Evolutionary conservation across 2,888 invertebrate genomes (phyloP), one percentile per base, ranked within the genome.

Genomic region (Ophion slaviceki): DNA sequence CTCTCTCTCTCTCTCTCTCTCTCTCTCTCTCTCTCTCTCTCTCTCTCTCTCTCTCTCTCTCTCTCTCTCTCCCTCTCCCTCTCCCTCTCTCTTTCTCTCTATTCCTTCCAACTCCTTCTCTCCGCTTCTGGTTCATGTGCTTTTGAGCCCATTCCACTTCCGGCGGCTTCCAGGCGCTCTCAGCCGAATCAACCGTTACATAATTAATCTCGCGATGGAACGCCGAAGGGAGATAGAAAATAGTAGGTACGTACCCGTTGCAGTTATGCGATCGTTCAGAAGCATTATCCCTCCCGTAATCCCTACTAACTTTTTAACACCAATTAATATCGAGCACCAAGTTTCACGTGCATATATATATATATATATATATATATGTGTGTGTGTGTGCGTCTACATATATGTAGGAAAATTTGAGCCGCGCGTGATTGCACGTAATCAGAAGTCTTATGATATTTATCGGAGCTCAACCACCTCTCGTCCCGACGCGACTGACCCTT

Each of bases 141-240:
- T 67, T 67, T 40, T 40, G 40, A 67, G 67, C 36, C 20, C 67
- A 5, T 17, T 75, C 75, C n/a, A 32, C 75, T 64, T 75, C 64
- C 61, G 47, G 24, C 28, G 64, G 47, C 75, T 75, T 64, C 64
- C 64, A 47, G 20, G 64, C 47, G 75, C 75, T 75, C 64, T 75
- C 64, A 53, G 89, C 88, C 88, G 89, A 92, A 92, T 92, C 90
- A 90, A 91, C 91, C 91, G 91, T 90, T 92, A 90, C 90, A 91
- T 92, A 91, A 92, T 92, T 92, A 91, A 92, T 92, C 89, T 87
- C 85, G 82, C 82, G 68, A 78, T 59, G 59, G 67, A 79, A 79
- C 78, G 75, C 28, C 72, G 79, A 77, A 83, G 80, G 62, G 64
- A 81, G 81, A 83, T 70, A 62, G 85, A 59, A 64, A 72, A 75